Conservation (phyloP, 2,888 invertebrate species). For the Napeogenes inachia region DNA sequence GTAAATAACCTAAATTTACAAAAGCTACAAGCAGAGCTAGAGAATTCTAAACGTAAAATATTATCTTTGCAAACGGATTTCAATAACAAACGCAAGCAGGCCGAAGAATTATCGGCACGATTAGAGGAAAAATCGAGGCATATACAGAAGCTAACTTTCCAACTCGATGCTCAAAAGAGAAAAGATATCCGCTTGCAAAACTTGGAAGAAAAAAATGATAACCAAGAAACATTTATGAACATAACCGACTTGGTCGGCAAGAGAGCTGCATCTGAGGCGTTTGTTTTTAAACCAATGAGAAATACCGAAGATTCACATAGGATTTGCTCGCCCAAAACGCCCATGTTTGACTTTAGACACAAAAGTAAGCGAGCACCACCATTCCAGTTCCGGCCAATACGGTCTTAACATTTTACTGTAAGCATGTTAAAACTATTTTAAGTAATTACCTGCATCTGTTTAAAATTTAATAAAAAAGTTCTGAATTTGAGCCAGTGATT, state of each 20-base stretch:
- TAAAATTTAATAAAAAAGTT: constrained; percentile 96
- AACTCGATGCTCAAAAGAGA: constrained; percentile 63
- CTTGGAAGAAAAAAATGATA: constrained; percentile 44
- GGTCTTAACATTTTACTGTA: constrained; percentile 39
- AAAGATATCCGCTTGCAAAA: constrained; percentile 56
- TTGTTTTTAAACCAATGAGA: constrained; percentile 62
- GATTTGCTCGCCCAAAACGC: constrained; percentile 61
- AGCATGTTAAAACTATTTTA: not conserved
- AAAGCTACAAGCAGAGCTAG: constrained; percentile 69
- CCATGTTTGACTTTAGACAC: constrained; percentile 64
- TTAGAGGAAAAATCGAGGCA: constrained; percentile 67
- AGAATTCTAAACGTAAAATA: constrained; percentile 68
- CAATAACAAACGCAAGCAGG: constrained; percentile 65
- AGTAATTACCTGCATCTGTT: constrained; percentile 85
- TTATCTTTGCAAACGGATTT: constrained; percentile 60
- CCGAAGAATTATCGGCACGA: constrained; percentile 62
- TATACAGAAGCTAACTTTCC: constrained; percentile 68
- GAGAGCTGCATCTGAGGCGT: constrained; percentile 54
- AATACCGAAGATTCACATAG: constrained; percentile 50
- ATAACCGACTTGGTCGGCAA: constrained; percentile 64
- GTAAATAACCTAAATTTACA: constrained; percentile 63
- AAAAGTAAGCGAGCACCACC: constrained; percentile 45
- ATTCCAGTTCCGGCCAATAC: constrained; percentile 61
- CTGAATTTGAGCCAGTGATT: constrained; percentile 93
- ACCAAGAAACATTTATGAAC: constrained; percentile 62